Evolutionary conservation across 2,113 vertebrate genomes (phyloP).

Genomic region (Argyrosomus japonicus): DNA sequence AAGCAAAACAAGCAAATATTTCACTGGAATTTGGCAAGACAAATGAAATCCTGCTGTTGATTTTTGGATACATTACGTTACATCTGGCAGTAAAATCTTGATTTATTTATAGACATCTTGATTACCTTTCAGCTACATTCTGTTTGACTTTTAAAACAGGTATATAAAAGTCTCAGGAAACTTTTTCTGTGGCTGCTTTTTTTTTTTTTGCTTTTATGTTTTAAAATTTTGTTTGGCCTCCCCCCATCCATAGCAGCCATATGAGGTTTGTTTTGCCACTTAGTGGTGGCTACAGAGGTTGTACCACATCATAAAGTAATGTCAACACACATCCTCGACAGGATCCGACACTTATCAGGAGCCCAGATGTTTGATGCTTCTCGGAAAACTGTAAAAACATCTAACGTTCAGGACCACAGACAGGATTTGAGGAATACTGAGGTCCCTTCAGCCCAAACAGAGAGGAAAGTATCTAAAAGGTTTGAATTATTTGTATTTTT

Average conservation of each 20-base stretch:
- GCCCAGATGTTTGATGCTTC: not conserved
- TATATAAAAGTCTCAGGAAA: slow-evolving; percentile 5
- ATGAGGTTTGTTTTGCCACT: not conserved
- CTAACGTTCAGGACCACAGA: not conserved
- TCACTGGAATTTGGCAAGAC: not conserved
- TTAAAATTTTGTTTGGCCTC: not conserved
- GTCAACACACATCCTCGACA: not conserved
- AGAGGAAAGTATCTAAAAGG: not conserved
- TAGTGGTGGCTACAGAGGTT: not conserved
- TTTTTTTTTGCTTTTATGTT: not conserved
- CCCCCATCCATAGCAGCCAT: not conserved
- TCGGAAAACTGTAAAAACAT: not conserved
- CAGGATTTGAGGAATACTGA: not conserved
- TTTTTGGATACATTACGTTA: not conserved
- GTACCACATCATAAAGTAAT: not conserved
- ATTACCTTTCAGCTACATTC: not conserved
- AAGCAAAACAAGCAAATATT: not conserved
- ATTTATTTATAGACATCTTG: not conserved
- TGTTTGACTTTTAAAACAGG: not conserved
- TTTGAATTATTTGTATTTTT: not conserved
- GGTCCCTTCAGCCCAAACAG: not conserved
- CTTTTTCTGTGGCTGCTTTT: not conserved
- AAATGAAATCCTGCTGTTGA: not conserved
- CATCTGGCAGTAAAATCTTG: not conserved
- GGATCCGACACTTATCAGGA: not conserved